These are phyloP conservation scores for Dasysyrphus albostriatus DNA, from an alignment of 2,888 invertebrate genomes.

Conservation along the genomic window DNA sequence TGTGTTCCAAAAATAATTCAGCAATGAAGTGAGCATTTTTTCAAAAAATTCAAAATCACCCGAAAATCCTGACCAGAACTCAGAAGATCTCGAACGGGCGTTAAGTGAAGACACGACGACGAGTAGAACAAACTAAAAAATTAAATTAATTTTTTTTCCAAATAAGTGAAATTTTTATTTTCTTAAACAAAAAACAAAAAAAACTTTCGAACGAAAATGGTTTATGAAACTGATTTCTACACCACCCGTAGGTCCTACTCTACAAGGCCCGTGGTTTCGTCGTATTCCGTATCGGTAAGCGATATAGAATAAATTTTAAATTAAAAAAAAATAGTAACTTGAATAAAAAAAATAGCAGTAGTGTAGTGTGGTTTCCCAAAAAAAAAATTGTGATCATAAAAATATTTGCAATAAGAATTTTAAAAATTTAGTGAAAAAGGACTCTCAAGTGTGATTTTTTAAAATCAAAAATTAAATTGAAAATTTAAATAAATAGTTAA, in stretches of 20 bases:
- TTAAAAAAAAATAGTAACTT: slow-evolving; percentile 18
- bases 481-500: slow-evolving; percentile 31
- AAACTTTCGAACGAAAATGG: slow-evolving; percentile 86
- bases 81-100: slow-evolving; percentile 84
- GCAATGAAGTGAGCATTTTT: slow-evolving; percentile 78
- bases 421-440: slow-evolving; percentile 51
- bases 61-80: slow-evolving; percentile 78
- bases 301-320: slow-evolving; percentile 40
- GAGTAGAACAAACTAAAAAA: slow-evolving; percentile 76
- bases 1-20: slow-evolving; percentile 83
- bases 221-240: slow-evolving; percentile 96
- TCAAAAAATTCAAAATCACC: slow-evolving; percentile 80
- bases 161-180: slow-evolving; percentile 68
- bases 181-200: slow-evolving; percentile 61
- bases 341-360: slow-evolving; percentile 52
- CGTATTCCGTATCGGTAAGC: slow-evolving; percentile 93
- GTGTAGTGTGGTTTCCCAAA: slow-evolving; percentile 72
- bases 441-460: slow-evolving; percentile 31
- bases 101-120: slow-evolving; percentile 82
- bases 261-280: slow-evolving; percentile 87
- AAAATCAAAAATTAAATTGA: background rate
- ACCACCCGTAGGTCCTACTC: slow-evolving; percentile 93
- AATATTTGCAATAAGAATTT: slow-evolving; percentile 67
- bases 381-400: slow-evolving; percentile 58
- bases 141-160: slow-evolving; percentile 53